These are phyloP conservation scores for Perca schrenkii DNA, from an alignment of 2,113 vertebrate genomes.

Conservation along the genomic window DNA sequence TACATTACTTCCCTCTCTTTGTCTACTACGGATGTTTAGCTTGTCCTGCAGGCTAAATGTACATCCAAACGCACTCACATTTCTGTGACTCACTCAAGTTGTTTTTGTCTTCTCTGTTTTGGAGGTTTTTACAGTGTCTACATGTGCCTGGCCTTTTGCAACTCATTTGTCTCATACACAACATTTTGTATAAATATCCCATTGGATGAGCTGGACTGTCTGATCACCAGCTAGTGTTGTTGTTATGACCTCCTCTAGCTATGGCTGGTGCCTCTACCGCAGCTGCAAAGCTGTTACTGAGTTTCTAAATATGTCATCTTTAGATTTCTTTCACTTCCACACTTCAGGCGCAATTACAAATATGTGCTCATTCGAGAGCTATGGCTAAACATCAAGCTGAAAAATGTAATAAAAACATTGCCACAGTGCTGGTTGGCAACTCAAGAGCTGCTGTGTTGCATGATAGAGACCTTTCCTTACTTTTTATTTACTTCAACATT, in stretches of 20 bases:
- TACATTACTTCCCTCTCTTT: slow-evolving; percentile 52
- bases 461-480: neutral
- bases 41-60: slow-evolving; percentile 18
- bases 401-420: neutral
- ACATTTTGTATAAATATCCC: neutral
- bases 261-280: neutral
- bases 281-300: slow-evolving; percentile 39
- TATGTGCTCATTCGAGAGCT: neutral
- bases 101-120: slow-evolving; percentile 20
- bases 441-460: neutral
- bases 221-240: neutral
- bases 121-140: neutral
- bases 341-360: slow-evolving; percentile 14
- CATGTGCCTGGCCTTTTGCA: neutral
- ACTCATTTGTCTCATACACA: neutral
- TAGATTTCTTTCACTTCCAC: slow-evolving; percentile 68
- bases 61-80: slow-evolving; percentile 13
- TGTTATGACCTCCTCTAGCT: neutral
- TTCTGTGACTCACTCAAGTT: slow-evolving; percentile 40
- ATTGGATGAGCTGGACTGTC: neutral
- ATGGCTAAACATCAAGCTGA: neutral
- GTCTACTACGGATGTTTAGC: slow-evolving; percentile 14
- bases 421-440: neutral
- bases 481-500: neutral
- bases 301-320: slow-evolving; percentile 60